phyloP scores from a whole-genome alignment of 2,888 invertebrate genomes.

The Parnassius apollo region DNA sequence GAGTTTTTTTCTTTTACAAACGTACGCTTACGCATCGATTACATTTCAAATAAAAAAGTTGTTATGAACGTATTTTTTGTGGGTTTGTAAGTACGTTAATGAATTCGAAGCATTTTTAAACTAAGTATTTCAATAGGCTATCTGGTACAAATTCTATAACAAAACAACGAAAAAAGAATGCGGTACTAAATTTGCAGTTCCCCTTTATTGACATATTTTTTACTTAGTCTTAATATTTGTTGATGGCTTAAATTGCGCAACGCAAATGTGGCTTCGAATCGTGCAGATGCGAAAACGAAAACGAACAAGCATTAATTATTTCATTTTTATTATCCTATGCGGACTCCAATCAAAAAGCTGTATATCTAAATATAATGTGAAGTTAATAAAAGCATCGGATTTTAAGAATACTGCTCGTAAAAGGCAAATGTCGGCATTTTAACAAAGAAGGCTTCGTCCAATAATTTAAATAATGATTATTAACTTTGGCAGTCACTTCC shows the following conservation, averaged over 20 bases:
- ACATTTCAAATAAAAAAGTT: constrained; percentile 26
- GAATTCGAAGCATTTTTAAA: too few species aligned
- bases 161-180: too few species aligned
- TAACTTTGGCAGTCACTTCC: constrained; percentile 22
- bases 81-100: neutral
- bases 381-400: constrained; percentile 24
- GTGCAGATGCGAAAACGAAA: constrained; percentile 3
- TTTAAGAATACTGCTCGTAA: constrained; percentile 21
- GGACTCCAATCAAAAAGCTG: constrained; percentile 18
- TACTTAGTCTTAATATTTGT: neutral
- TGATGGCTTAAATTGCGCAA: constrained; percentile 1
- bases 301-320: constrained; percentile 8
- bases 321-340: constrained; percentile 20
- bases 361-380: constrained; percentile 13
- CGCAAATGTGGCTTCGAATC: constrained; percentile 10
- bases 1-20: constrained; percentile 38
- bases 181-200: too few species aligned
- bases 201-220: too few species aligned
- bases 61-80: constrained; percentile 10
- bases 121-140: too few species aligned
- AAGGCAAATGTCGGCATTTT: constrained; percentile 22
- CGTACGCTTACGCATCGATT: constrained; percentile 36
- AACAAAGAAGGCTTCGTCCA: constrained; percentile 16
- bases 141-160: too few species aligned
- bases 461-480: constrained; percentile 20